phyloP scores from a whole-genome alignment of 1,140 invertebrate genomes.

The Akabosia matsudoensis region DNA sequence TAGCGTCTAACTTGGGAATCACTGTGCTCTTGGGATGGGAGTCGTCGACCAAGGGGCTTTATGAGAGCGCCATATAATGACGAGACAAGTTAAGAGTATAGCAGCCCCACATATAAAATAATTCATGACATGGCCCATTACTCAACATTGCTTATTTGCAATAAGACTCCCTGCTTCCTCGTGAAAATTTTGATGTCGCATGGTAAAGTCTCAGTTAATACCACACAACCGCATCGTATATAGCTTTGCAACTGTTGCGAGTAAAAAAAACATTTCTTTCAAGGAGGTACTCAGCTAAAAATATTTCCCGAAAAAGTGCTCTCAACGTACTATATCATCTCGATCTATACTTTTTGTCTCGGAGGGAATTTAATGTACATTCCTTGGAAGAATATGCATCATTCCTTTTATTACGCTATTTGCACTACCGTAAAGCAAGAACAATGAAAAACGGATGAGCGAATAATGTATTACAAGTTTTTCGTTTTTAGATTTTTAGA shows the following conservation, averaged over 20 bases:
- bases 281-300: neutral
- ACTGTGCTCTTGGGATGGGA: too few relatives aligned
- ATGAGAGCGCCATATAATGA: neutral
- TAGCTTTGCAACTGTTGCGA: neutral
- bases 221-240: neutral
- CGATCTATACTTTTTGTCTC: too few relatives aligned
- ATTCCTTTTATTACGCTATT: neutral
- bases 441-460: neutral
- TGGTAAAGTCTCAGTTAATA: neutral
- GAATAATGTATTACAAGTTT: conserved; percentile 9
- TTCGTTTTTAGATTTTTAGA: conserved; percentile 13
- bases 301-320: neutral
- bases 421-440: too few relatives aligned
- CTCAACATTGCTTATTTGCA: neutral
- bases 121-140: neutral
- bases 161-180: neutral
- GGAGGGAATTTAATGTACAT: too few relatives aligned
- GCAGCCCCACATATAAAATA: neutral
- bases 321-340: too few relatives aligned
- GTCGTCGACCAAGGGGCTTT: neutral
- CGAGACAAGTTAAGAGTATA: neutral
- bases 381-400: neutral
- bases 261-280: too few relatives aligned
- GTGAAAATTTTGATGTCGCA: neutral
- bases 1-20: too few relatives aligned